A percentile compares a stretch with the other conserved stretches of the same genome.
phyloP scores from a whole-genome alignment of 2,113 vertebrate genomes.

The Octodon degus region DNA sequence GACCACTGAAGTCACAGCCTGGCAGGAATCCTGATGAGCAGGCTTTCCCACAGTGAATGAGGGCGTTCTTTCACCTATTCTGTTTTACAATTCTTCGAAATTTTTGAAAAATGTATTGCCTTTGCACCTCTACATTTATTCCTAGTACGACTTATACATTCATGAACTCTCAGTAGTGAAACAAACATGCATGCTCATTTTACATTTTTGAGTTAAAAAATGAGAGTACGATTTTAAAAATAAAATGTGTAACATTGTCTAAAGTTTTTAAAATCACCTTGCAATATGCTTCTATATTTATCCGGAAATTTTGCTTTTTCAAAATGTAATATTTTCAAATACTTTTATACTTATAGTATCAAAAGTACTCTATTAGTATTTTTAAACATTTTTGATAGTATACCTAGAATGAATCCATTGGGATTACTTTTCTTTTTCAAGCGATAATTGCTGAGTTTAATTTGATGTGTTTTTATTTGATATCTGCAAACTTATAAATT shows the following conservation, averaged over 20 bases:
- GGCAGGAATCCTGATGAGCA: not conserved
- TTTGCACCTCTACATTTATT: not conserved
- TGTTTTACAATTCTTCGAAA: not conserved
- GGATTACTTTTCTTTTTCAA: not conserved
- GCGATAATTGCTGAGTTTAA: not conserved
- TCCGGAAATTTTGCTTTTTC: not conserved
- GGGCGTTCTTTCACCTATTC: not conserved
- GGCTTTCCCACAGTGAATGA: not conserved
- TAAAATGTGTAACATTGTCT: not conserved
- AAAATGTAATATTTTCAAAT: not conserved
- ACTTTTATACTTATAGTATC: not conserved
- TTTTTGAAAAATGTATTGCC: not conserved
- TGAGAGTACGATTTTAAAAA: not conserved
- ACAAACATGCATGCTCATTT: not conserved
- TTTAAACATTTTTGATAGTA: too few relatives aligned
- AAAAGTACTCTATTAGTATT: not conserved
- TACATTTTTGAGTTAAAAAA: not conserved
- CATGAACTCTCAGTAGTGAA: not conserved
- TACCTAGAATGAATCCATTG: not conserved
- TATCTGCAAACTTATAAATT: not conserved
- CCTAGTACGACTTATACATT: not conserved
- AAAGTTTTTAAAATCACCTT: not conserved
- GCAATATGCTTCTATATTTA: not conserved
- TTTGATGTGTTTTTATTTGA: not conserved
- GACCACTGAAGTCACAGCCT: not conserved